Base-by-base conservation (phyloP, 2,113 vertebrate species). In the Hemiprocne comata region DNA sequence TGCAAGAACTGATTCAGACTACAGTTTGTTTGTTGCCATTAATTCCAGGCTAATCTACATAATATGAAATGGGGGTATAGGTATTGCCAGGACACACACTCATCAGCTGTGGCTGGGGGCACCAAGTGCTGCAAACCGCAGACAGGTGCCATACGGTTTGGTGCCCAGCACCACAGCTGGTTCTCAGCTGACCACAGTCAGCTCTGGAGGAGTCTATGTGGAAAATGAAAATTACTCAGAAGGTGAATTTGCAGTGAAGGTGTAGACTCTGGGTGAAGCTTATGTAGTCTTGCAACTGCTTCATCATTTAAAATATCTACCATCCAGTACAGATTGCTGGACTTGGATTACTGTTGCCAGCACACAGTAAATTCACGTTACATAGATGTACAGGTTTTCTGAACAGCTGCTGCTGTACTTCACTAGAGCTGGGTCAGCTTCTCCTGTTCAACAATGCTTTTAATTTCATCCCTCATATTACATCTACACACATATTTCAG, bases 161-260 rank as follows among this genome's bases (percentile, higher is more conserved):
- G 17, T 36, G n/a, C 29, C 24, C 29, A 55, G 14, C 24, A 66
- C 20, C 36, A 10, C 65, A 61, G 26, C 26, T 55, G n/a, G 9
- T 5, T 85, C 74, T 88, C 54, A 46, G 19, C 8, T 0, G 0
- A 7, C 25, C 1, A 0, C 2, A 1, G 29, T 2, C 54, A 20
- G n/a, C 51, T 71, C 42, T 10, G 6, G 11, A 19, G 14, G 4
- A 67, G 10, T 17, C 3, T 18, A 23, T 0, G 1, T 34, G 17
- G 28, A 46, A 84, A 74, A 78, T 17, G 19, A 62, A 85, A 70
- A 72, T 40, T 3, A 69, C 28, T 34, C 34, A 38, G 2, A 31
- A 70, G 9, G 55, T 23, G n/a, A n/a, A 53, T 78, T 72, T 53
- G 5, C 21, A n/a, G 10, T 11, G 26, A 72, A 82, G 24, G 9